A percentile compares a stretch with the other conserved stretches of the same genome.
Conservation (phyloP, 2,888 invertebrate species). For the Flexamia atlantica region DNA sequence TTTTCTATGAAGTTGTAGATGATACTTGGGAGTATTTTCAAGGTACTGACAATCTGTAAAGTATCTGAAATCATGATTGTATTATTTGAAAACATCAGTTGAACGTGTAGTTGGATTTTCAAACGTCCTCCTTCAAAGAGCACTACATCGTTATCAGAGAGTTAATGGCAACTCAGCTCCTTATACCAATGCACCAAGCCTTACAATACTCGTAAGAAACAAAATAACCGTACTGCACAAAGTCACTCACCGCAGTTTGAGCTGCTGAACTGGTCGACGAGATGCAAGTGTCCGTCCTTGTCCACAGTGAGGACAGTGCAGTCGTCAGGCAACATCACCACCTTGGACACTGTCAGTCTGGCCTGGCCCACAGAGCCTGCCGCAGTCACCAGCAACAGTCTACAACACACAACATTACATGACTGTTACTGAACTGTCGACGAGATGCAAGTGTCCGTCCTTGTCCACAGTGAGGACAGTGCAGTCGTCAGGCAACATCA, state of each 20-base stretch:
- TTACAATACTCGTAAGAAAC: too few species aligned
- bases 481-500: conserved; percentile 28
- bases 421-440: conserved; percentile 4
- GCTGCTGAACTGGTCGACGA: conserved; percentile 12
- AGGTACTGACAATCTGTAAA: too few species aligned
- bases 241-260: conserved; percentile 13
- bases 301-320: conserved; percentile 29
- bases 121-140: too few species aligned
- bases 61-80: too few species aligned
- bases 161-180: too few species aligned
- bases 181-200: too few species aligned
- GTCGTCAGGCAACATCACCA: conserved; percentile 42
- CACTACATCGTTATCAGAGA: too few species aligned
- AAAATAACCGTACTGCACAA: too few species aligned
- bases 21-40: too few species aligned
- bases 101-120: too few species aligned
- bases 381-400: conserved; percentile 3
- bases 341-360: background rate
- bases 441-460: conserved; percentile 40
- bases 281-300: conserved; percentile 35
- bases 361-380: conserved; percentile 8
- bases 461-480: conserved; percentile 39
- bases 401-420: background rate
- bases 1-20: too few species aligned
- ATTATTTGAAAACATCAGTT: too few species aligned